Conservation (phyloP, 2,888 invertebrate species). For the Hyles lineata region DNA sequence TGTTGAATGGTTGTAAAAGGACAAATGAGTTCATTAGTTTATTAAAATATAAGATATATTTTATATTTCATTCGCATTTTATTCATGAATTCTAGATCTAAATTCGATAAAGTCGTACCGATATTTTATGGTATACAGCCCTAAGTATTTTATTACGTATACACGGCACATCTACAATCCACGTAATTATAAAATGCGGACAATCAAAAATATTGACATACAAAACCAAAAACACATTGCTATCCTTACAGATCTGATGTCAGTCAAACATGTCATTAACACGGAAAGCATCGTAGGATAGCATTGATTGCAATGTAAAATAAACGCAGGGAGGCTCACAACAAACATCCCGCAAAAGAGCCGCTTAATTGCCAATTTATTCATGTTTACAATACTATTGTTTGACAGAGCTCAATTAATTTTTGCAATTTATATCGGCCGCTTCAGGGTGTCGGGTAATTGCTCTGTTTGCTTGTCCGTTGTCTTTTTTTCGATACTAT, state of each 20-base stretch:
- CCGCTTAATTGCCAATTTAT: conserved; percentile 59
- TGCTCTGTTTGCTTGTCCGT: background rate
- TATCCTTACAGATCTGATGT: background rate
- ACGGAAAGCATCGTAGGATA: background rate
- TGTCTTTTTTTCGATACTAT: background rate
- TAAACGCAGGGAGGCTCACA: background rate
- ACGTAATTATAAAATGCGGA: too few relatives aligned
- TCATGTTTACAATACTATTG: conserved; percentile 56
- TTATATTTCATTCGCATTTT: too few relatives aligned
- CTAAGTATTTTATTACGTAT: too few relatives aligned
- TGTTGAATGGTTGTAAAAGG: too few relatives aligned
- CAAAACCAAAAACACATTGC: background rate
- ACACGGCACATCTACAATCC: too few relatives aligned
- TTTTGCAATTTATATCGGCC: conserved; percentile 46
- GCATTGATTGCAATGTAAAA: background rate
- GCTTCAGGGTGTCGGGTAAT: background rate
- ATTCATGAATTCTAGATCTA: too few relatives aligned
- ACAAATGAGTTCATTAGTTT: too few relatives aligned
- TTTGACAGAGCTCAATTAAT: conserved; percentile 51
- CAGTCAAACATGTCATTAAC: background rate
- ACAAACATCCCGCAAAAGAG: conserved; percentile 33
- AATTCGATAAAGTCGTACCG: too few relatives aligned
- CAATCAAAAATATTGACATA: background rate
- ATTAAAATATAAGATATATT: too few relatives aligned
- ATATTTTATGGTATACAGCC: too few relatives aligned